Percentiles rank a stretch among this genome's conserved stretches.
Evolutionary conservation across 2,888 invertebrate genomes (phyloP).

Genomic region (Falcaria lacertinaria): DNA sequence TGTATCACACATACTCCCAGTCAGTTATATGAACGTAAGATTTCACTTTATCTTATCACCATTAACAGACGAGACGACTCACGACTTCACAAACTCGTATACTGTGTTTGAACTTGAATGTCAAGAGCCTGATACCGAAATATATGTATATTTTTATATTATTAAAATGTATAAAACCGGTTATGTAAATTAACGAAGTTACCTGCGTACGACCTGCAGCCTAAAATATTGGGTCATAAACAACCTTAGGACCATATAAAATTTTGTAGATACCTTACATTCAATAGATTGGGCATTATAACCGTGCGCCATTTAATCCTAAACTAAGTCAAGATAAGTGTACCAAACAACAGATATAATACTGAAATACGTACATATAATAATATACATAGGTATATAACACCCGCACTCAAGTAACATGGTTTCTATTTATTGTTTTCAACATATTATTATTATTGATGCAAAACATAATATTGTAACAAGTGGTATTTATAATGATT

Average conservation of each 20-base stretch:
- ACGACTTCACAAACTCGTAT: slow-evolving; percentile 6
- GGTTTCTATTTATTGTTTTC: too few relatives aligned
- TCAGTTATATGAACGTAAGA: slow-evolving; percentile 33
- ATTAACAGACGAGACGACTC: slow-evolving; percentile 14
- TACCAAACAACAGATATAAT: too few relatives aligned
- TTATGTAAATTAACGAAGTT: slow-evolving; percentile 9
- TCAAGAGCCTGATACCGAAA: slow-evolving; percentile 2
- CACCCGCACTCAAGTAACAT: too few relatives aligned
- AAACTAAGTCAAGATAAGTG: too few relatives aligned
- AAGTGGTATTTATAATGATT: too few relatives aligned
- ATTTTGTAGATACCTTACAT: too few relatives aligned
- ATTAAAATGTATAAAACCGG: slow-evolving; percentile 8
- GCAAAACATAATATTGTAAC: too few relatives aligned
- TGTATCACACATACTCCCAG: slow-evolving; percentile 32
- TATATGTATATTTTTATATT: not conserved
- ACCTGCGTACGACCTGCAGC: slow-evolving; percentile 1
- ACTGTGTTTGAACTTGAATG: not conserved
- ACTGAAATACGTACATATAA: too few relatives aligned
- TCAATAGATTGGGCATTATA: too few relatives aligned
- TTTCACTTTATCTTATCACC: slow-evolving; percentile 49
- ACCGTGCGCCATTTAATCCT: too few relatives aligned
- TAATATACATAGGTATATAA: too few relatives aligned
- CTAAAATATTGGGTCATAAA: not conserved
- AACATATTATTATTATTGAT: too few relatives aligned
- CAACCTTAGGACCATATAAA: not conserved